Conservation (phyloP, 2,888 invertebrate genomes). For the Entomobrya proxima region DNA sequence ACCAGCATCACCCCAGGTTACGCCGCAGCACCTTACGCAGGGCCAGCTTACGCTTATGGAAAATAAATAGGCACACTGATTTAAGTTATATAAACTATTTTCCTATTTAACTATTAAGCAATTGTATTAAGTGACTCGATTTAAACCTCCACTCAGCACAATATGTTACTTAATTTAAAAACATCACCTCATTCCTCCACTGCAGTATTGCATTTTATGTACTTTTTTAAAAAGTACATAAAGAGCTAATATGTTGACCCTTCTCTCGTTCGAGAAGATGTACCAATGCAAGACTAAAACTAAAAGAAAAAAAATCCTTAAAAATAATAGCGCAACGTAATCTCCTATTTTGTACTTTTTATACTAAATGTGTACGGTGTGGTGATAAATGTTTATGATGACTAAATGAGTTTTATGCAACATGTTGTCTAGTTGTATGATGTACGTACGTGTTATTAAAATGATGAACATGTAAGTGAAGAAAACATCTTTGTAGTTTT, state of each 20-base stretch:
- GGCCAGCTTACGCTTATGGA: constrained; percentile 13
- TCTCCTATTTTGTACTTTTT: constrained; percentile 48
- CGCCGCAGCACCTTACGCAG: constrained; percentile 42
- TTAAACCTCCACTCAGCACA: constrained; percentile 34
- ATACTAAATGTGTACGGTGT: constrained; percentile 32
- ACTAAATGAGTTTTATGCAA: constrained; percentile 42
- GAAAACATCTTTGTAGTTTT: constrained; percentile 39
- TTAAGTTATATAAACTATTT: constrained; percentile 44
- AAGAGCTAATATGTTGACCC: constrained; percentile 18
- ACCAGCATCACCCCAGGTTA: constrained; percentile 59
- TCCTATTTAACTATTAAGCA: constrained; percentile 59
- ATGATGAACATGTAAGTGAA: constrained; percentile 40
- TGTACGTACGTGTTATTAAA: constrained; percentile 33
- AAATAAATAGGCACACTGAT: constrained; percentile 31
- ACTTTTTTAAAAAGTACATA: constrained; percentile 36
- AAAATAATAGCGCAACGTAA: constrained; percentile 27
- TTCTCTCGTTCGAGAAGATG: constrained; percentile 31
- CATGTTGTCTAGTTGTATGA: constrained; percentile 23
- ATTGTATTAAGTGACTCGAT: constrained; percentile 45
- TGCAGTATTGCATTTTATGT: constrained; percentile 52
- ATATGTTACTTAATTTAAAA: constrained; percentile 11
- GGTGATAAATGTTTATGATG: constrained; percentile 31
- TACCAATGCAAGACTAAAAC: constrained; percentile 60
- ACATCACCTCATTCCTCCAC: constrained; percentile 41
- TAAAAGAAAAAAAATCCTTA: neutral